These are phyloP conservation scores for Agrotis ipsilon DNA, from an alignment of 2,888 invertebrate species.

Conservation along the genomic window DNA sequence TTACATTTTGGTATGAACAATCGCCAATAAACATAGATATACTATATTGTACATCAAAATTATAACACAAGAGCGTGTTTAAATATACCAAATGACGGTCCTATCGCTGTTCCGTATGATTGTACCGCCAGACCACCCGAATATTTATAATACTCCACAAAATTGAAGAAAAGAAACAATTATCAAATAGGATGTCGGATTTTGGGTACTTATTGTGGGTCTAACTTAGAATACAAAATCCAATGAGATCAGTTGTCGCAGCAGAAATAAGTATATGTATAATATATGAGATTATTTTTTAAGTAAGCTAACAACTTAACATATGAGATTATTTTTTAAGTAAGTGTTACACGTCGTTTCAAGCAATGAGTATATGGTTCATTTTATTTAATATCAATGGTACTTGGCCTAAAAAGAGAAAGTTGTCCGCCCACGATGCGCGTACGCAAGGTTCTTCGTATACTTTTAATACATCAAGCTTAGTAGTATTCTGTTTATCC, in stretches of 20 bases:
- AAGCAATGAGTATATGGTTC: slow-evolving; percentile 18
- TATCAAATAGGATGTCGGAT: neutral
- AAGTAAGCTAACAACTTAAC: too few species aligned
- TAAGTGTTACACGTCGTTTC: neutral
- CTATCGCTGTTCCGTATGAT: too few species aligned
- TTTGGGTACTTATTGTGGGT: neutral
- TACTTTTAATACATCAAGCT: slow-evolving; percentile 57
- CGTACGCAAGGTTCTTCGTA: slow-evolving; percentile 68
- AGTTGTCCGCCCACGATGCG: slow-evolving; percentile 84
- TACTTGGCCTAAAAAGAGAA: slow-evolving; percentile 80
- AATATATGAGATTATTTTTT: neutral
- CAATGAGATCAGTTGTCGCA: neutral
- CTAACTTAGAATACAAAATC: too few species aligned
- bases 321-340: neutral
- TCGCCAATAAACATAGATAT: too few species aligned
- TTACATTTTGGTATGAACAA: neutral
- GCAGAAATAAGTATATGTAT: too few species aligned
- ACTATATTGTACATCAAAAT: too few species aligned
- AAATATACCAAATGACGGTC: too few species aligned
- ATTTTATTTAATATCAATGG: slow-evolving; percentile 54
- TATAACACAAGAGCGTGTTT: too few species aligned
- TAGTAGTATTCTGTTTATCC: slow-evolving; percentile 60
- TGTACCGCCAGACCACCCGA: too few species aligned
- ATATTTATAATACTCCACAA: too few species aligned
- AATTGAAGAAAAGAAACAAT: too few species aligned